These are phyloP conservation scores for Mercenaria mercenaria DNA, from an alignment of 1,140 invertebrate genomes.

Conservation along the genomic window DNA sequence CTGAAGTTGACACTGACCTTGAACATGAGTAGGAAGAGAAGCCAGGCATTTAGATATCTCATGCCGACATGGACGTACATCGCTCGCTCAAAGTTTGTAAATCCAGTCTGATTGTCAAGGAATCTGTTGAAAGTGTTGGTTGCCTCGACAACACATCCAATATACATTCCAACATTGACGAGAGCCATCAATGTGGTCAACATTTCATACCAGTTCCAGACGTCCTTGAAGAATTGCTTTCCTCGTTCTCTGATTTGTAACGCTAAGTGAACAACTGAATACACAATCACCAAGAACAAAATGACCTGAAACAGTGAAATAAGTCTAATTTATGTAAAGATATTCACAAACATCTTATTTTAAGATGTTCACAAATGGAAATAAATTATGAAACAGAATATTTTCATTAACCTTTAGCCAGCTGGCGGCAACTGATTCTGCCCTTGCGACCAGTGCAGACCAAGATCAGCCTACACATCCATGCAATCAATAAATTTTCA, in stretches of 20 bases:
- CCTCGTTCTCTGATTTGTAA: conserved; percentile 65
- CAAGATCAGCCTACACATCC: too few species aligned
- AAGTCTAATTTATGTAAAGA: background rate
- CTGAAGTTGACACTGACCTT: conserved; percentile 75
- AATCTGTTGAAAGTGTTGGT: conserved; percentile 73
- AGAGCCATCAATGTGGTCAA: conserved; percentile 70
- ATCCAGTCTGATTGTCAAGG: conserved; percentile 68
- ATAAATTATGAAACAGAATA: too few species aligned
- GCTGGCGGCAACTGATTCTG: too few species aligned
- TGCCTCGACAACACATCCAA: conserved; percentile 77
- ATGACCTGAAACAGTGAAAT: conserved; percentile 66
- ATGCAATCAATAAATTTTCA: too few species aligned
- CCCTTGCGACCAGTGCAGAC: too few species aligned
- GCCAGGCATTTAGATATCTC: conserved; percentile 77
- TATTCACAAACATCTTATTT: too few species aligned
- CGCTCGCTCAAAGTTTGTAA: conserved; percentile 76
- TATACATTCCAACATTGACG: conserved; percentile 76
- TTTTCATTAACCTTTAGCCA: too few species aligned
- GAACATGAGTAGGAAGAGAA: conserved; percentile 79
- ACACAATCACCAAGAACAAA: conserved; percentile 76
- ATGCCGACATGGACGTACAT: conserved; percentile 76
- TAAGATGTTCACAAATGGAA: too few species aligned
- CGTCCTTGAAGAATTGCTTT: conserved; percentile 68
- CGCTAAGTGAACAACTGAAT: conserved; percentile 74
- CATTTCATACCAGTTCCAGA: conserved; percentile 80